Base-by-base conservation (phyloP, 2,888 invertebrate genomes). In the Campoplex nolae region DNA sequence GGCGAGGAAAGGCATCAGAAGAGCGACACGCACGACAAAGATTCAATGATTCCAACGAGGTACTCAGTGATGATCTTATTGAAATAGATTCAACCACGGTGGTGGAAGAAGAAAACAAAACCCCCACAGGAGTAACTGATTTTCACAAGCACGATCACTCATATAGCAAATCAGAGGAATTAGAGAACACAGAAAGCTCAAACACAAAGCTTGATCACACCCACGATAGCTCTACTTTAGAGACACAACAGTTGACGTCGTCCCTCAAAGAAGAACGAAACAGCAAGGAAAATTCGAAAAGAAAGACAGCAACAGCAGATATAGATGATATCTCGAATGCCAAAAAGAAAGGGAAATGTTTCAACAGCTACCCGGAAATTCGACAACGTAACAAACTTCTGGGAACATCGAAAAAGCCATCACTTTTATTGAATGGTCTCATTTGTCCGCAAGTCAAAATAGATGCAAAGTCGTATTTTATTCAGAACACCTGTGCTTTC, bases 401-500 rank as follows among this genome's bases (percentile, higher is more conserved):
- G 38, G 56, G 56, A 23, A 18, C 38, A 11, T 62, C 76, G 28
- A 76, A 76, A 38, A 62, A 48, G 23, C 45, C 58, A n/a, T 62
- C 58, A 42, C 45, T 76, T 11, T 62, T 77, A 32, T n/a, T 38
- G 2, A 77, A 77, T 18, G 65, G 77, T 28, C 38, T 38, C 35
- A n/a, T 32, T 8, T 77, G 65, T 11, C 28, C 23, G 18, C 35
- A 51, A 18, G 77, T 77, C 2, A 28, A 67, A 48, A 67, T 77
- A 2, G 35, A 67, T 28, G 45, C 32, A 16, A 51, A 51, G 28
- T 32, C 51, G 3, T 35, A 67, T 73, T 79, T 51, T 9, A 67
- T 79, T 18, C 42, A 28, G 38, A 73, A 73, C 48, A 79, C 84
- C 9, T 84, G 84, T 74, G 74, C 78, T 13, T 84, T 84, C 35